phyloP scores from a whole-genome alignment of 2,888 invertebrate genomes.

The Leucozona laternaria region DNA sequence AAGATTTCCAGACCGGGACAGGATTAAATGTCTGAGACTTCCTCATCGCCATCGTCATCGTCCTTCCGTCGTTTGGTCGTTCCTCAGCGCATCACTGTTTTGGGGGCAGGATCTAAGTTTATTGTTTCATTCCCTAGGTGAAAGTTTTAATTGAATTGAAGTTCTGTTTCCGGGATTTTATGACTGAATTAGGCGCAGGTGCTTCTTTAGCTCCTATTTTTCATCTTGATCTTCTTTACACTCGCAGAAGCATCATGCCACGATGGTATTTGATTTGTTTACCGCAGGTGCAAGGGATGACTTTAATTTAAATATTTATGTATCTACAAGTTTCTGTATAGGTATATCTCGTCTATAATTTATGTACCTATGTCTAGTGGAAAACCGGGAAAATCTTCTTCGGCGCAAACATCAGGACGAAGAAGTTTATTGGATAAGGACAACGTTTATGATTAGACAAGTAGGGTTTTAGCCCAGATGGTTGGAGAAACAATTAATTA shows the following conservation, averaged over 20 bases:
- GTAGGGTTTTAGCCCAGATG: slow-evolving; percentile 14
- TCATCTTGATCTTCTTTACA: neutral
- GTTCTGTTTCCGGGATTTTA: slow-evolving; percentile 70
- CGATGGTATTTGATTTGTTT: slow-evolving; percentile 65
- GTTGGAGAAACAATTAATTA: slow-evolving; percentile 33
- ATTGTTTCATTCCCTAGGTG: slow-evolving; percentile 71
- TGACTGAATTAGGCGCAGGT: slow-evolving; percentile 73
- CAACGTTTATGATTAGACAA: slow-evolving; percentile 49
- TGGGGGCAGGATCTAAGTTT: slow-evolving; percentile 50
- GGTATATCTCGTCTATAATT: neutral
- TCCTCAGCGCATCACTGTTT: slow-evolving; percentile 38
- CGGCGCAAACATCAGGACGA: neutral
- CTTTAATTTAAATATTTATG: slow-evolving; percentile 73
- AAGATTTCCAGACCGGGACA: slow-evolving; percentile 1
- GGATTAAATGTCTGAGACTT: slow-evolving; percentile 57
- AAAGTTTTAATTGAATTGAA: slow-evolving; percentile 76
- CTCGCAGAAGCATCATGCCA: slow-evolving; percentile 3
- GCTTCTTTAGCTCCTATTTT: slow-evolving; percentile 42
- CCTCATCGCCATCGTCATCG: neutral
- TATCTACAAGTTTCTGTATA: neutral
- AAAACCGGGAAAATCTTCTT: neutral
- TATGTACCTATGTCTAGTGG: neutral
- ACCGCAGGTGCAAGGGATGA: slow-evolving; percentile 71
- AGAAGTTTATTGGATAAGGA: slow-evolving; percentile 51
- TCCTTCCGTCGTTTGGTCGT: neutral